Base-by-base conservation (phyloP, 2,888 invertebrate genomes). In the Coremacera marginata region DNA sequence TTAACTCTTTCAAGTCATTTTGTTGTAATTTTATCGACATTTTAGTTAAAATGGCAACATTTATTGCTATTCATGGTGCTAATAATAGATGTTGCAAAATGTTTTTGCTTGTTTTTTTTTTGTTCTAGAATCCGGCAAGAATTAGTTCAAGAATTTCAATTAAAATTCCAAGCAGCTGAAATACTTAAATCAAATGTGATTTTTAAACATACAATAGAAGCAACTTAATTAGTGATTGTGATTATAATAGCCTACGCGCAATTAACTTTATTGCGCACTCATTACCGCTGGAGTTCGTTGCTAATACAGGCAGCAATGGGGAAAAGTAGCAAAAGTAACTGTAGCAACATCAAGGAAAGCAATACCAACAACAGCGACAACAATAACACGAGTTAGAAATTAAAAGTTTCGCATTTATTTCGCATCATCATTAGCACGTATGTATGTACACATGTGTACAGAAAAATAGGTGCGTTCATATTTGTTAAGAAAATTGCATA, bases 221-320 rank as follows among this genome's bases (percentile, higher is more conserved):
- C 49, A 49, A 62, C 60, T 72, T 72, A 72, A 72, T 72, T 72
- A 72, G 72, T 4, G 72, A 62, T 25, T 72, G 72, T 27, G 72
- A 44, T 72, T 49, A 62, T 62, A 62, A 72, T 60, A 31, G 49
- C 62, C 49, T 44, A 72, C 72, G 72, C 34, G 72, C 44, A 72
- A 72, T 72, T 72, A 72, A 49, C 62, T 72, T 72, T 60, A 72
- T 62, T 72, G 60, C 44, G 22, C 27, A 22, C 72, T 72, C 72
- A 72, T 72, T 72, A 72, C 72, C 72, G 27, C 62, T 22, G 62
- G n/a, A 49, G 49, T 70, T 70, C 34, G 70, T 27, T 70, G 27
- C 68, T 68, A 51, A 52, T 68, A 51, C 52, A n/a, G 27, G 25
- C 8, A 8, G 16, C 37, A 44, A 44, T 34, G 22, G 14, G 22